These are phyloP conservation scores for Papilio gigon DNA, from an alignment of 2,888 invertebrate genomes.

Conservation along the genomic window DNA sequence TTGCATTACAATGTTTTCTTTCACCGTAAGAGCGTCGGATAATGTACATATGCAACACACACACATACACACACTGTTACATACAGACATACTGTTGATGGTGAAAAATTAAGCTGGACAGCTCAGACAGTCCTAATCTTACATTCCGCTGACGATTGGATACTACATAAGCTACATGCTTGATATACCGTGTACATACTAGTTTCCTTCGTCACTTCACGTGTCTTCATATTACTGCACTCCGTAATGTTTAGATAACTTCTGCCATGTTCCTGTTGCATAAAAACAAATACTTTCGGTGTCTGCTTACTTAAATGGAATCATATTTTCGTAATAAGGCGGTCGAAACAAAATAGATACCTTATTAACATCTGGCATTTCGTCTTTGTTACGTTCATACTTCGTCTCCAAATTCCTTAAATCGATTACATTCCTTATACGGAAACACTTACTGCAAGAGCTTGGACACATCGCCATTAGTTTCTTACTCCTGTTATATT, in stretches of 20 bases:
- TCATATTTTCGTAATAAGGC: neutral
- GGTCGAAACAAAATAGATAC: neutral
- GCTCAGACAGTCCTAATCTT: too few species aligned
- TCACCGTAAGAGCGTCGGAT: too few species aligned
- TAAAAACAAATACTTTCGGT: neutral
- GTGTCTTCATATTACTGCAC: slow-evolving; percentile 46
- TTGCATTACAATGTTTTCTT: too few species aligned
- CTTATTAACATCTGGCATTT: neutral
- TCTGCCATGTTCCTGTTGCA: slow-evolving; percentile 29
- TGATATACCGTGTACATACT: slow-evolving; percentile 47
- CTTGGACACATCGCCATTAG: neutral
- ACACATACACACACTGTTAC: too few species aligned
- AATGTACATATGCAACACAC: too few species aligned
- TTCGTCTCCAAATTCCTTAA: neutral
- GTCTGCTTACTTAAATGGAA: too few species aligned
- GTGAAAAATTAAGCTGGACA: too few species aligned
- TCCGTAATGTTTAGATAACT: slow-evolving; percentile 50
- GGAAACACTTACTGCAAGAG: neutral
- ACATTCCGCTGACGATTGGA: too few species aligned
- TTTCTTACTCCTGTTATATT: neutral
- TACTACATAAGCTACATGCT: too few species aligned
- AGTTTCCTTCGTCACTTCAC: slow-evolving; percentile 49
- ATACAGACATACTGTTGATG: too few species aligned
- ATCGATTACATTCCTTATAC: neutral
- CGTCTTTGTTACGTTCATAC: neutral